Evolutionary conservation across 2,797 vertebrate genomes (phyloP).

Genomic region (Apodemus agrarius): DNA sequence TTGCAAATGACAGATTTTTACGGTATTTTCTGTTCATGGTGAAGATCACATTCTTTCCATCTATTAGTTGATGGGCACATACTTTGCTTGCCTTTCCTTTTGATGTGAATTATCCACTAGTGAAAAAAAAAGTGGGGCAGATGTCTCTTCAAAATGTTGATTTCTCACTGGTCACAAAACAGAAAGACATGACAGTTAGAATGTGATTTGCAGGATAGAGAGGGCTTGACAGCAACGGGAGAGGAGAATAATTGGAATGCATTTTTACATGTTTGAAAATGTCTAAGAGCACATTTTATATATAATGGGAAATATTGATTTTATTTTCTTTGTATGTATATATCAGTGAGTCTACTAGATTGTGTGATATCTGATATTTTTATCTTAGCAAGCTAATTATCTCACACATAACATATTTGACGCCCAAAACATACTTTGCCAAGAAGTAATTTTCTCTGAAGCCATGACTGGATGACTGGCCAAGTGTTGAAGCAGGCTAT

Average conservation of each 20-base stretch:
- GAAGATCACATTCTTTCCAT: rapidly evolving
- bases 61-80: neutral
- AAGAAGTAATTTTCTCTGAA: neutral
- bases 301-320: neutral
- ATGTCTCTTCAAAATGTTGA: neutral
- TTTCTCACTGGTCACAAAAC: neutral
- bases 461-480: neutral
- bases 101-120: neutral
- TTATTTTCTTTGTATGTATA: neutral
- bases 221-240: too few relatives aligned
- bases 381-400: neutral
- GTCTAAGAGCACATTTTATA: neutral
- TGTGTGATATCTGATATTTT: neutral
- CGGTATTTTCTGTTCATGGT: neutral
- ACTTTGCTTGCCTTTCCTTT: neutral
- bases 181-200: neutral
- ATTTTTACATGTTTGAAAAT: neutral
- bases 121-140: neutral
- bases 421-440: neutral
- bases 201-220: too few relatives aligned
- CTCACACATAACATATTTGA: neutral
- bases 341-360: neutral
- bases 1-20: neutral
- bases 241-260: neutral
- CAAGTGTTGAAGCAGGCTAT: neutral